Conservation (phyloP, 2,113 vertebrate genomes). For the Cranoglanis bouderius region DNA sequence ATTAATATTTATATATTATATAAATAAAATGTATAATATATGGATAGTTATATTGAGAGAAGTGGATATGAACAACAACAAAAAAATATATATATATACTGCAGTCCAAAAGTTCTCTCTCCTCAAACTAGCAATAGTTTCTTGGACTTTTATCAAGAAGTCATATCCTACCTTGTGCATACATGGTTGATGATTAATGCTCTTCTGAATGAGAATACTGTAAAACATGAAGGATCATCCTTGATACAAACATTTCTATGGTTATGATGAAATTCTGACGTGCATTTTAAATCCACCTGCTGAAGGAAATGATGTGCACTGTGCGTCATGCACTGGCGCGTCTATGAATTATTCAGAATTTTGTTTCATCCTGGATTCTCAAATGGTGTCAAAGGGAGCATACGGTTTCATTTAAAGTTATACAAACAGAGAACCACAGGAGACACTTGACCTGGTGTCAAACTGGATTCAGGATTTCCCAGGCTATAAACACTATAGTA, state of each 20-base stretch:
- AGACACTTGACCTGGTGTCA: not conserved
- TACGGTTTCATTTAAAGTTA: not conserved
- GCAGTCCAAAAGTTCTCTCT: too few species aligned
- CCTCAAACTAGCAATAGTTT: not conserved
- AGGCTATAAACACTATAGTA: not conserved
- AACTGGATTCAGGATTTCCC: not conserved
- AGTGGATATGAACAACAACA: not conserved
- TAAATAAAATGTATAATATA: too few species aligned
- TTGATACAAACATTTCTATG: not conserved
- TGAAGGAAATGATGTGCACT: not conserved
- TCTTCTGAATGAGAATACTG: not conserved
- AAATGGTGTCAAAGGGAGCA: not conserved
- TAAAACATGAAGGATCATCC: not conserved
- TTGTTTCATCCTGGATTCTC: not conserved
- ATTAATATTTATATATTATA: too few species aligned
- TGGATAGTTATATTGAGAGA: not conserved
- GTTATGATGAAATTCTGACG: not conserved
- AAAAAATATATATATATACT: too few species aligned
- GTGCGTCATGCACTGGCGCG: not conserved
- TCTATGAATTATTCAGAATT: conserved; percentile 24
- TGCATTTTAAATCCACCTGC: not conserved
- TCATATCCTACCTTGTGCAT: not conserved
- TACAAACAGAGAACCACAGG: not conserved
- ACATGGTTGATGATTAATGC: not conserved
- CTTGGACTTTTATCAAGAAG: not conserved